Base-by-base conservation (phyloP, 1,140 invertebrate species). In the Zaprionus vittiger region DNA sequence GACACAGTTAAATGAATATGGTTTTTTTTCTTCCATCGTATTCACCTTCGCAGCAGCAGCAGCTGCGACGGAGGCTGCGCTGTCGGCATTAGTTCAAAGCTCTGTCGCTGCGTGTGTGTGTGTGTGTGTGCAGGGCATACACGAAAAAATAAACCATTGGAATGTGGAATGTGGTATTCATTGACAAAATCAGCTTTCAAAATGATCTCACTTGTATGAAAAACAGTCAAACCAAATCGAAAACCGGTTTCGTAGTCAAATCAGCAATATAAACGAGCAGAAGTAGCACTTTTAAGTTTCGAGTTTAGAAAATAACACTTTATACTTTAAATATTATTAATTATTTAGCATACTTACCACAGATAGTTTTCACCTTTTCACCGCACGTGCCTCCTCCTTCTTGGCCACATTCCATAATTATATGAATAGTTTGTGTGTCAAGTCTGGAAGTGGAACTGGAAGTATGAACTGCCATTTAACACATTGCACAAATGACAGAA, bases 111-210 rank as follows among this genome's bases (percentile, higher is more conserved):
- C 65, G 67, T 62, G 47, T 63, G 17, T 41, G 17, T 63, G 54
- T 61, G 54, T 65, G 34, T 62, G 47, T 73, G 59, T 54, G 56
- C 49, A 68, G 70, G 79, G 80, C 76, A 82, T 54, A 73, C 66
- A 74, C 31, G 31, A 34, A 34, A 34, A 34, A 34, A 34, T 62
- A 71, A 74, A 72, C 54, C 76, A 82, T 84, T 70, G 85, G 85
- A 84, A 89, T 89, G 85, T 90, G 76, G 85, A 91, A 83, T 91
- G 87, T 91, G 83, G 87, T 84, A 92, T 92, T 92, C 91, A 92
- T 92, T 92, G 91, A 93, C 92, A 93, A 93, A 93, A 93, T 93
- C 92, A 93, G 92, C 92, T 93, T 93, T 93, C 92, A 93, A 93
- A 93, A 93, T 93, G 92, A 93, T 93, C 92, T 93, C 92, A 93